Evolutionary conservation across 2,888 invertebrate genomes (phyloP).

Genomic region (Scaptomyza reducta): DNA sequence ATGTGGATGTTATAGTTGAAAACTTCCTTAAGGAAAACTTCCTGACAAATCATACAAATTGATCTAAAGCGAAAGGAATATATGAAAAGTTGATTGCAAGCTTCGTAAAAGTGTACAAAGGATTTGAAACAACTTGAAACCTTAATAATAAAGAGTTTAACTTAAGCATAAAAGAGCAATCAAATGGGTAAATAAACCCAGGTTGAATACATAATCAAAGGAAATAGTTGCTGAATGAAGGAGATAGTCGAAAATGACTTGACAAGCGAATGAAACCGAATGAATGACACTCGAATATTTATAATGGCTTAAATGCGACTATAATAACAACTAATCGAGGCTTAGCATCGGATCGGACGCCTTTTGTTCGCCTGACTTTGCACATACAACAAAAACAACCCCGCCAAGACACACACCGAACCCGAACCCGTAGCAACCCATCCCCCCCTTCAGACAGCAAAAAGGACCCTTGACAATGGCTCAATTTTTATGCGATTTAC

Average conservation of each 20-base stretch:
- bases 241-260: constrained; percentile 9
- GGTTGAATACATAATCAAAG: not conserved
- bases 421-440: constrained; percentile 58
- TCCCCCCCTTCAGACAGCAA: too few species aligned
- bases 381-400: constrained; percentile 31
- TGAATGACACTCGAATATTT: constrained; percentile 48
- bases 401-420: not conserved
- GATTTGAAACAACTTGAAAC: too few species aligned
- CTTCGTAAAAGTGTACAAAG: too few species aligned
- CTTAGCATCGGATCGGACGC: constrained; percentile 53
- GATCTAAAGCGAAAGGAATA: too few species aligned
- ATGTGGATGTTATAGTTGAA: too few species aligned
- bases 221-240: not conserved
- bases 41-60: too few species aligned
- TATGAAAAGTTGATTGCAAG: too few species aligned
- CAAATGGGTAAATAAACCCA: not conserved
- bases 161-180: not conserved
- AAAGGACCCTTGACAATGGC: constrained; percentile 66
- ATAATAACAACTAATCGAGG: constrained; percentile 64
- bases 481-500: constrained; percentile 78
- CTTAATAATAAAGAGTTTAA: too few species aligned
- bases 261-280: constrained; percentile 26
- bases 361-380: constrained; percentile 49
- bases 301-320: constrained; percentile 72
- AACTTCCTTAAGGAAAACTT: too few species aligned